Percentiles rank a stretch among this genome's conserved stretches.
Conservation (phyloP, 1,140 invertebrate genomes). For the Anastrepha ludens region DNA sequence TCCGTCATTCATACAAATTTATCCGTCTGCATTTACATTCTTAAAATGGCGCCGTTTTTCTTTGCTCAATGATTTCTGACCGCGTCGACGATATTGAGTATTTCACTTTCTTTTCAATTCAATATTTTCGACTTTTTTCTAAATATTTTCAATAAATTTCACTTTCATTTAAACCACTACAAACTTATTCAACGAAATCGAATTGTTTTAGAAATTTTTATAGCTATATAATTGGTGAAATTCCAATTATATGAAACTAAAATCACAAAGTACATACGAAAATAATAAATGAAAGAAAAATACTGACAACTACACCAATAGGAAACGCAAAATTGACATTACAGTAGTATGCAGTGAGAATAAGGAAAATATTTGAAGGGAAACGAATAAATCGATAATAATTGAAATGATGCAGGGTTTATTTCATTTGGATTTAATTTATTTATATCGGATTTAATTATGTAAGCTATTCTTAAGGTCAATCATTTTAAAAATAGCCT, state of each 20-base stretch:
- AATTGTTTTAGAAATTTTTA: conserved; percentile 9
- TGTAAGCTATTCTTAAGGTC: no score
- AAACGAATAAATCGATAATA: no score
- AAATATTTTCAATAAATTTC: conserved; percentile 35
- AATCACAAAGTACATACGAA: conserved; percentile 12
- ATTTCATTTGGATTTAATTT: no score
- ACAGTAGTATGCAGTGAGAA: neutral
- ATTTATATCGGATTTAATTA: no score
- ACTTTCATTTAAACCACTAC: conserved; percentile 25
- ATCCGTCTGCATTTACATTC: conserved; percentile 59
- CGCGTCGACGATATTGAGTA: conserved; percentile 51
- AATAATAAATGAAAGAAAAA: conserved; percentile 55
- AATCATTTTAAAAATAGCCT: no score
- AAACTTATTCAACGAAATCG: neutral
- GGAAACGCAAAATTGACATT: neutral
- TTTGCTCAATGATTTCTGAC: conserved; percentile 57
- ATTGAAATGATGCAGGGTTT: no score
- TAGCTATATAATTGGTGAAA: conserved; percentile 22
- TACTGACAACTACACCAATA: conserved; percentile 21
- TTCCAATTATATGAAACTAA: neutral
- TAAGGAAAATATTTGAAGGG: neutral
- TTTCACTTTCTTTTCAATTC: conserved; percentile 43
- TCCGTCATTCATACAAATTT: conserved; percentile 31
- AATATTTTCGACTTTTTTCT: conserved; percentile 35
- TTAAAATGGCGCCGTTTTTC: conserved; percentile 74